Percentiles rank a stretch among this genome's conserved stretches.
These are phyloP conservation scores for Notospermus geniculatus DNA, from an alignment of 1,140 invertebrate genomes.

Conservation along the genomic window DNA sequence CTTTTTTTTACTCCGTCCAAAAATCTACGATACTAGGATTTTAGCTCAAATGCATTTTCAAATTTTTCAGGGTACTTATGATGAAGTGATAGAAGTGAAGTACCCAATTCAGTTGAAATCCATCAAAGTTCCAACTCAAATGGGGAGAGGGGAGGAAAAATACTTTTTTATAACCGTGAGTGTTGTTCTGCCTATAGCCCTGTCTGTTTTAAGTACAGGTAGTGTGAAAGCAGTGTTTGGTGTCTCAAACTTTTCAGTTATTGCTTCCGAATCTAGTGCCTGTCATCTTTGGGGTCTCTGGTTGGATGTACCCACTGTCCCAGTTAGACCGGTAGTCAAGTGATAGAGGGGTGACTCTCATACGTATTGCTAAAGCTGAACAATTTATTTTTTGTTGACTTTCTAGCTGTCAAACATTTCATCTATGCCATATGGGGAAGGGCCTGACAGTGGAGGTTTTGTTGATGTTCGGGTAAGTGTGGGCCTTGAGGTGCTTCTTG, in stretches of 20 bases:
- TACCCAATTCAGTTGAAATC: background rate
- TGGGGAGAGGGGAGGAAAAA: background rate
- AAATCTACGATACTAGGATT: background rate
- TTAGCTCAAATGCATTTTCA: background rate
- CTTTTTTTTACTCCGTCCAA: background rate
- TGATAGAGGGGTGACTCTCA: too few species aligned
- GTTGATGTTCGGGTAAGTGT: background rate
- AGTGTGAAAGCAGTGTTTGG: too few species aligned
- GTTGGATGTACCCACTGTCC: too few species aligned
- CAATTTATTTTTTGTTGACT: background rate
- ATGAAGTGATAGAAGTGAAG: background rate
- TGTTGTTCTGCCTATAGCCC: background rate
- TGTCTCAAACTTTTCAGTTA: too few species aligned
- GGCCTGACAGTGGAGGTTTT: background rate
- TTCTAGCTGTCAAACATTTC: background rate
- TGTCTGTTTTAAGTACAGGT: background rate
- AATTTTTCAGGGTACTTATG: background rate
- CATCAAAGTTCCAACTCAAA: background rate
- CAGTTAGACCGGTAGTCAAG: background rate
- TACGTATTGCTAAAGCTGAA: too few species aligned
- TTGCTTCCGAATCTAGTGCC: too few species aligned
- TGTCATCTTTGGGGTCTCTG: too few species aligned
- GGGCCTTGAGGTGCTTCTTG: too few species aligned
- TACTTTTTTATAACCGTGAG: background rate
- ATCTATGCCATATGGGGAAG: background rate